Evolutionary conservation across 2,888 invertebrate species (phyloP).

Genomic region (Galeruca laticollis): DNA sequence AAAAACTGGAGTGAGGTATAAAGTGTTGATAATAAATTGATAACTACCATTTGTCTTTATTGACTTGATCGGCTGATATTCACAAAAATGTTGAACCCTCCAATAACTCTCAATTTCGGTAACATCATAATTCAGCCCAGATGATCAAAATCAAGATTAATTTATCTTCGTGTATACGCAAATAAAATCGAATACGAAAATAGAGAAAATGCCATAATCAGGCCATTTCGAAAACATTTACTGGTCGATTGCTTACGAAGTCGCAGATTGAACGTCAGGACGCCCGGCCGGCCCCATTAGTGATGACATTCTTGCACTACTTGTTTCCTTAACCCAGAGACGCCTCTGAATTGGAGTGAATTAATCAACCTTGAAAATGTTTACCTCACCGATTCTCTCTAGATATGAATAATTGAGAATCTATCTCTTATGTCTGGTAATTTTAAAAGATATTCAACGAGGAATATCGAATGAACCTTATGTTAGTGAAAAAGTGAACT

Average conservation of each 20-base stretch:
- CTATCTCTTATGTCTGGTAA: no score
- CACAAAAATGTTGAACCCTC: no score
- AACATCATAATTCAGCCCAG: no score
- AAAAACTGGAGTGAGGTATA: no score
- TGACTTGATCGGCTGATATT: no score
- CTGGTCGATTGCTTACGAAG: conserved; percentile 50
- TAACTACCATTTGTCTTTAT: no score
- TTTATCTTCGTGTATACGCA: not conserved
- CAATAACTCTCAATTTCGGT: no score
- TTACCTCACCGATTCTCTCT: not conserved
- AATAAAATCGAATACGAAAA: not conserved
- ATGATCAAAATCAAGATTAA: not conserved
- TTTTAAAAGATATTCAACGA: no score
- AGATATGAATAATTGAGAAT: not conserved
- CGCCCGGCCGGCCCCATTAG: conserved; percentile 47
- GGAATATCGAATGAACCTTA: no score
- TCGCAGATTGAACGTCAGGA: conserved; percentile 42
- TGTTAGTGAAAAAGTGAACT: no score
- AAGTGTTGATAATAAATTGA: no score
- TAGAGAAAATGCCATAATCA: conserved; percentile 24
- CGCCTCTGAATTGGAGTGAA: conserved; percentile 26
- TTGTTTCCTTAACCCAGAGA: conserved; percentile 36
- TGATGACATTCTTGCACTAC: conserved; percentile 59
- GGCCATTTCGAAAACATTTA: conserved; percentile 42
- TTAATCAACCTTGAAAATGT: not conserved